Evolutionary conservation across 1,140 invertebrate genomes (phyloP), one percentile per base, ranked within the genome.

Genomic region (Tribolium madens): DNA sequence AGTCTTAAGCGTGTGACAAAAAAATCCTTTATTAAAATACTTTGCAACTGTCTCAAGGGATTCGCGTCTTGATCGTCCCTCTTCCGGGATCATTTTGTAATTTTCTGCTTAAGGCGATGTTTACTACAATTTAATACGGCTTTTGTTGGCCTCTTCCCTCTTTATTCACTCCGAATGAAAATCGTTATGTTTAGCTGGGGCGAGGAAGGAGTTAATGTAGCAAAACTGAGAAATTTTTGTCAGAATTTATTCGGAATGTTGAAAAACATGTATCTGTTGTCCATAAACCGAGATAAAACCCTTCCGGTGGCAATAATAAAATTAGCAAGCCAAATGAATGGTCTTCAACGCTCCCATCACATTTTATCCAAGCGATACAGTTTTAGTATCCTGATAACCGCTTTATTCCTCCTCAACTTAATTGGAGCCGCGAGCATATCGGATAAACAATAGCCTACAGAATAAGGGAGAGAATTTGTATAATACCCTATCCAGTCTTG

Each of bases 1-100:
- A 76, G 69, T 72, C 79, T 53, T 78, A 76, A 78, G 77, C 77
- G 76, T 73, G 69, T 78, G 79, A 80, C 79, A 80, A 78, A 79
- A 80, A 80, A 80, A 80, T 78, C 75, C 77, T 77, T 80, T 78
- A 78, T 80, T 80, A 80, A 78, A 80, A 80, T 80, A 80, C 79
- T 80, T 78, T 78, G 70, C 79, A 73, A 78, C 50, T 76, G 73
- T 78, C 79, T 77, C 79, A 50, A 33, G 73, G 73, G 71, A 72
- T 18, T 70, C 47, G 26, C 50, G 31, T 15, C 75, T 75, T 46
- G 36, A 71, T 48, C 70, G 50, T 47, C 70, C 26, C 46, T 52
- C 70, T 72, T 52, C 42, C 70, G 50, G 42, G 70, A 79, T 79
- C 75, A 76, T 79, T 79, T 76, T 74, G 78, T 79, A 79, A 79